Evolutionary conservation across 2,113 vertebrate species (phyloP).

Genomic region (Megaceryle torquata): DNA sequence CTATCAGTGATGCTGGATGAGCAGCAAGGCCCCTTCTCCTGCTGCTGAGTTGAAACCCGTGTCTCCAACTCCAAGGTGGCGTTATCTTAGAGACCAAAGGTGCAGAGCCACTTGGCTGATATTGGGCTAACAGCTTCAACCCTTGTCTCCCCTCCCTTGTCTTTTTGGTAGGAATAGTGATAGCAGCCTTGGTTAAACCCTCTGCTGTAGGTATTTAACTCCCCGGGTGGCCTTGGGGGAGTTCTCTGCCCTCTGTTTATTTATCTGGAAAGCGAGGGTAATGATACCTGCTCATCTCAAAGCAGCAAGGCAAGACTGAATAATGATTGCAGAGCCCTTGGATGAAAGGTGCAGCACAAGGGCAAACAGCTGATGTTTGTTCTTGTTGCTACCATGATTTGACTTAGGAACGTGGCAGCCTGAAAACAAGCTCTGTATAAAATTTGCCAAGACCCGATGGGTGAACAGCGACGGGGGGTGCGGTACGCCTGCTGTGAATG

Average conservation of each 20-base stretch:
- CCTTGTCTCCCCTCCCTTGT: not conserved
- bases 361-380: not conserved
- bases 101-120: not conserved
- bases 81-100: not conserved
- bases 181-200: not conserved
- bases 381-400: not conserved
- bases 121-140: not conserved
- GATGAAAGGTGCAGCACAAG: not conserved
- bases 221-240: not conserved
- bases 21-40: not conserved
- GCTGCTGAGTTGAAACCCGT: no score
- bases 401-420: not conserved
- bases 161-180: not conserved
- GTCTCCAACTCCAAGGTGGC: not conserved
- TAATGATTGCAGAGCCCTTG: not conserved
- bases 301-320: not conserved
- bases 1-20: rapidly evolving
- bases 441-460: not conserved
- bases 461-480: not conserved
- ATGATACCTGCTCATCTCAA: not conserved
- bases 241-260: not conserved
- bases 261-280: not conserved
- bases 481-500: not conserved
- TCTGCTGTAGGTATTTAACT: not conserved
- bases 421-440: not conserved